Evolutionary conservation across 1,140 invertebrate species (phyloP), one percentile per base, ranked within the genome.

Genomic region (Drosophila pseudoananassae): DNA sequence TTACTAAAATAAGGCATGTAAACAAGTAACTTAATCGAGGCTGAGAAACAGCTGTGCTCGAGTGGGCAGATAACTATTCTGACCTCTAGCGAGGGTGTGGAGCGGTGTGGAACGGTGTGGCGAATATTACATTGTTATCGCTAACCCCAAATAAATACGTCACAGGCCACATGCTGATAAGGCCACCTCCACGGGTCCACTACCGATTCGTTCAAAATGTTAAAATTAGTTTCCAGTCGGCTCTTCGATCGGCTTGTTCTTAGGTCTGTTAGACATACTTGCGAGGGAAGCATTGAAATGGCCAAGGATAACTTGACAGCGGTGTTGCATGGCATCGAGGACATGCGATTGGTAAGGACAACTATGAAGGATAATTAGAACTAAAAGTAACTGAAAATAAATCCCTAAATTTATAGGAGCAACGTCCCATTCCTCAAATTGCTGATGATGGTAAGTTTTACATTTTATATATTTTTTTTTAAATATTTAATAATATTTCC

Each of bases 311-410:
- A 91, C 75, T 52, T 91, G 57, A 95, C 96, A 33, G 96, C 96
- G 45, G 94, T 97, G 64, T 92, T 97, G 1, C 94, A 97, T 88
- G 95, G 95, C 63, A 93, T 95, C 36, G 95, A 96, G 78, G 96
- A 98, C 92, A 92, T 98, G 46, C 91, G 95, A 85, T 85, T 98
- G 94, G 97, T 97, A 92, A 94, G 94, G 38, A 45, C 4, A 10
- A 0, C 4, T 15, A 3, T 25, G 15, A 5, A 8, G 8, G 23
- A 20, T n/a, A 3, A 50, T 6, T 0, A 12, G 8, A 47, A 2
- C 10, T 36, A 0, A 12, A 1, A 27, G 5, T 27, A 27, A 10
- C 7, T 20, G 3, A 1, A 1, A 12, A 4, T n/a, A 36, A 1
- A 9, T 12, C 1, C 3, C 38, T 43, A 0, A 40, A n/a, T 36